Evolutionary conservation across 2,113 vertebrate species (phyloP).

Genomic region (Protomyctophum bolini): DNA sequence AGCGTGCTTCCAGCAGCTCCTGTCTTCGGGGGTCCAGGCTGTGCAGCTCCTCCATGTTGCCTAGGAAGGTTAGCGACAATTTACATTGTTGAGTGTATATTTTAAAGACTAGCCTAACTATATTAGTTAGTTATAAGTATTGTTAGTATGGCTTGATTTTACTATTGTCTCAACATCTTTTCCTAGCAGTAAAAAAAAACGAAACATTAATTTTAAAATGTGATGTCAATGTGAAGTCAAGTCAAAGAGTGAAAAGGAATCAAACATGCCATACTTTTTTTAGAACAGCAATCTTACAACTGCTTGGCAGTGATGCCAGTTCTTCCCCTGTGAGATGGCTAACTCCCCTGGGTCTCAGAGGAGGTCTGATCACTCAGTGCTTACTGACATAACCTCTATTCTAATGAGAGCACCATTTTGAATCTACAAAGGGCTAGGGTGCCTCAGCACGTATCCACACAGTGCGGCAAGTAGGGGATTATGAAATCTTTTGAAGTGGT

Average conservation of each 20-base stretch:
- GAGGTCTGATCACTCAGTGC: conserved; percentile 36
- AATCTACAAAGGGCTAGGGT: conserved; percentile 37
- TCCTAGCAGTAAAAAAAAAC: not conserved
- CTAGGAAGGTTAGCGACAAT: conserved; percentile 68
- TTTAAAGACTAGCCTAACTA: conserved; percentile 22
- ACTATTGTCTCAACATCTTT: too few species aligned
- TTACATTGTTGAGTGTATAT: conserved; percentile 30
- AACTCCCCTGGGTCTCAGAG: conserved; percentile 52
- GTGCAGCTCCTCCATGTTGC: conserved; percentile 99
- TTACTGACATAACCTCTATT: conserved; percentile 47
- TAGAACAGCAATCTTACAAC: conserved; percentile 49
- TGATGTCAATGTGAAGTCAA: conserved; percentile 1
- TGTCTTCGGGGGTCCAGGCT: conserved; percentile 98
- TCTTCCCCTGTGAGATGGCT: conserved; percentile 53
- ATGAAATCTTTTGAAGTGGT: conserved; percentile 21
- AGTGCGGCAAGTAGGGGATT: conserved; percentile 4
- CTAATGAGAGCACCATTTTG: conserved; percentile 67
- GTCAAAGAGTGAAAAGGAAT: not conserved
- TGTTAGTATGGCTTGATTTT: too few species aligned
- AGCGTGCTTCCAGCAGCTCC: conserved; percentile 96
- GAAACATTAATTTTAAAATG: not conserved
- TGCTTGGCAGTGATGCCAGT: conserved; percentile 51
- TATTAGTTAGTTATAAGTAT: too few species aligned
- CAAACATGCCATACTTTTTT: conserved; percentile 4
- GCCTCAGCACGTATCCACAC: conserved; percentile 16